Conservation (phyloP, 2,113 vertebrate species). For the Muntiacus reevesi region DNA sequence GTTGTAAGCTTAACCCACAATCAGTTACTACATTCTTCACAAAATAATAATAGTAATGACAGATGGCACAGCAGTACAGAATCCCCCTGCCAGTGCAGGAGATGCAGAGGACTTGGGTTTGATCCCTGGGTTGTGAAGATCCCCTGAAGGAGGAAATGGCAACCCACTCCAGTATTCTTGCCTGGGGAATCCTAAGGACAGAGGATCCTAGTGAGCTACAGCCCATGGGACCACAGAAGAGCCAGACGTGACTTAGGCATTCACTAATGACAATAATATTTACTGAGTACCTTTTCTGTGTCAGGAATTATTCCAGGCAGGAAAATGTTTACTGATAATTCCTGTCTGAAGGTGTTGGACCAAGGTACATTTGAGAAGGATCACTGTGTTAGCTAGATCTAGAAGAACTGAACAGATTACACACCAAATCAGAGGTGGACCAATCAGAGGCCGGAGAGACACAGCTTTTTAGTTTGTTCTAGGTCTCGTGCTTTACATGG, state of each 20-base stretch:
- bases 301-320: background rate
- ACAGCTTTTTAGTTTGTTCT: background rate
- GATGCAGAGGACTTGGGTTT: background rate
- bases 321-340: background rate
- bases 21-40: background rate
- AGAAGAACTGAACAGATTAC: background rate
- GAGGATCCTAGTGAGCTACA: background rate
- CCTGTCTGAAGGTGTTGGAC: background rate
- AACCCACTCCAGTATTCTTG: background rate
- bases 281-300: background rate
- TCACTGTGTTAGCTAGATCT: background rate
- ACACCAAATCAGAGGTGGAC: too few relatives aligned
- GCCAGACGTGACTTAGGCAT: background rate
- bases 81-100: background rate
- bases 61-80: background rate
- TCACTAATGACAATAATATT: background rate
- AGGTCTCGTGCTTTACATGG: rapidly evolving
- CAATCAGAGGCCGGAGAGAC: background rate
- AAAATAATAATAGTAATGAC: background rate
- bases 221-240: background rate
- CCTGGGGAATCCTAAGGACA: background rate
- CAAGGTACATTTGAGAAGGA: rapidly evolving
- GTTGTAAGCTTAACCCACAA: background rate
- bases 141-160: background rate
- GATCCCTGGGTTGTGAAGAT: background rate